Conservation (phyloP, 1,140 invertebrate genomes). For the Drosophila orosa region DNA sequence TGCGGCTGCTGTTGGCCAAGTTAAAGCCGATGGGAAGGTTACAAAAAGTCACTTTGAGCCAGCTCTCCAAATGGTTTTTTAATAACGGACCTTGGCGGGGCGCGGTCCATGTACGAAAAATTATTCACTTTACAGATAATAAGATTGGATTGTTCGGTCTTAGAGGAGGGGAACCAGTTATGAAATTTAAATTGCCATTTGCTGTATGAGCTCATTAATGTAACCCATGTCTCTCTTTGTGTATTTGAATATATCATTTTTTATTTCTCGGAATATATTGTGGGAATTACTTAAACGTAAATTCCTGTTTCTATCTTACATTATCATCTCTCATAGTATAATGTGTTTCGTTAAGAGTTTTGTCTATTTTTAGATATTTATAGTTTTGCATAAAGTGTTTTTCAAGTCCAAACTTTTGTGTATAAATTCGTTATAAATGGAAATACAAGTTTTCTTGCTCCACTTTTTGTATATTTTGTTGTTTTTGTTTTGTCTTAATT, state of each 20-base stretch:
- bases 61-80: slow-evolving; percentile 39
- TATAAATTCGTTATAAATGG: slow-evolving; percentile 6
- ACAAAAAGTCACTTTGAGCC: slow-evolving; percentile 38
- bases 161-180: slow-evolving; percentile 12
- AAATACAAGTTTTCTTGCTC: slow-evolving; percentile 38
- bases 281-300: slow-evolving; percentile 6
- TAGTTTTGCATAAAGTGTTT: slow-evolving; percentile 7
- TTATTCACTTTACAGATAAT: slow-evolving; percentile 50
- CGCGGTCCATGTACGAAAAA: slow-evolving; percentile 43
- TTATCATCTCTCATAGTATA: not conserved
- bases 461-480: not conserved
- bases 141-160: slow-evolving; percentile 30
- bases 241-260: not conserved
- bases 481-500: not conserved
- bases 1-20: slow-evolving; percentile 20
- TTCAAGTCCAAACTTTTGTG: not conserved
- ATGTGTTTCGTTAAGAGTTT: slow-evolving; percentile 1
- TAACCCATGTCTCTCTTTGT: not conserved
- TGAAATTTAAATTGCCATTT: slow-evolving; percentile 22
- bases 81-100: slow-evolving; percentile 51
- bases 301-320: not conserved
- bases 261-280: slow-evolving; percentile 1
- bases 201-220: slow-evolving; percentile 24
- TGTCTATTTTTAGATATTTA: slow-evolving; percentile 4
- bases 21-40: slow-evolving; percentile 41